phyloP scores from a whole-genome alignment of 2,113 vertebrate genomes.

The Crocuta crocuta region DNA sequence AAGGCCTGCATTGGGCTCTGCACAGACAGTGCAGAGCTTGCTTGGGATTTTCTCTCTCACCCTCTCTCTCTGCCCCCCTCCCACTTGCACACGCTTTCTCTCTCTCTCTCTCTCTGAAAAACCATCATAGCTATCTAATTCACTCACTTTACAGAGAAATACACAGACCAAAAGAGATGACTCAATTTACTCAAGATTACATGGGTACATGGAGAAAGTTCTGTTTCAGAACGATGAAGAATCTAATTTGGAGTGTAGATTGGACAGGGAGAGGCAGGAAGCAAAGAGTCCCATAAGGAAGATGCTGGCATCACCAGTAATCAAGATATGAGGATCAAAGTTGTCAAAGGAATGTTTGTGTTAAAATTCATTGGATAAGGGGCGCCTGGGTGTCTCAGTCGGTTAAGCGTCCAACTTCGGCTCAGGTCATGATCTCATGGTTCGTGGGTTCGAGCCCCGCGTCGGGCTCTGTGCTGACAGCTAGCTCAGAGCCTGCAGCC shows the following conservation, averaged over 20 bases:
- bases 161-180: neutral
- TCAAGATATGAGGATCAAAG: neutral
- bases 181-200: neutral
- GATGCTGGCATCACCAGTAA: neutral
- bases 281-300: neutral
- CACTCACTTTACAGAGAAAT: constrained; percentile 15
- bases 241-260: neutral
- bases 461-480: too few species aligned
- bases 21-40: too few species aligned
- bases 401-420: too few species aligned
- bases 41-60: too few species aligned
- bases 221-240: neutral
- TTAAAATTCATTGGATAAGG: neutral
- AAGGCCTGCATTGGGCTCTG: too few species aligned
- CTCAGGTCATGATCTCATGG: too few species aligned
- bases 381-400: too few species aligned
- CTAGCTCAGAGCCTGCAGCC: too few species aligned
- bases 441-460: too few species aligned
- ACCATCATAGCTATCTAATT: neutral
- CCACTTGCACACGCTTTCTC: too few species aligned
- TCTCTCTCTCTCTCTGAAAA: too few species aligned
- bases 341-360: neutral
- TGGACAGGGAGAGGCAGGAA: neutral
- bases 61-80: too few species aligned
- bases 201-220: neutral